Conservation (phyloP, 2,113 vertebrate genomes). For the Condylura cristata region DNA sequence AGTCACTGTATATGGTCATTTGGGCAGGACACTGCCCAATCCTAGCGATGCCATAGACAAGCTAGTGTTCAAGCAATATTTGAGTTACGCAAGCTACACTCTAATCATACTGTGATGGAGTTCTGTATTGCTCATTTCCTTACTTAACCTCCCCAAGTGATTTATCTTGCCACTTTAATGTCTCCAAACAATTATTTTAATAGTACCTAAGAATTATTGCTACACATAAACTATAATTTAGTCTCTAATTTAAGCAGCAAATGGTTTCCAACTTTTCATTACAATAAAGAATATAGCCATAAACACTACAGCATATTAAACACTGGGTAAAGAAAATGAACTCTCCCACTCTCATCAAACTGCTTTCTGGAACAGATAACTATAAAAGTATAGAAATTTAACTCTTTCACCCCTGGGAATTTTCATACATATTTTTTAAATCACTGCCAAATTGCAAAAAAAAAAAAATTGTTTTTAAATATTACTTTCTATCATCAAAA, state of each 20-base stretch:
- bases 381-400: background rate
- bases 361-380: background rate
- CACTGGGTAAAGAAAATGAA: background rate
- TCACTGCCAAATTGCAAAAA: background rate
- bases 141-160: background rate
- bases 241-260: background rate
- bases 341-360: background rate
- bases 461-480: background rate
- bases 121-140: background rate
- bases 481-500: conserved; percentile 1
- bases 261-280: background rate
- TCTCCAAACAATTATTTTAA: background rate
- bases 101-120: rapidly evolving
- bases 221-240: background rate
- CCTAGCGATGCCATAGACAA: background rate
- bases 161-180: background rate
- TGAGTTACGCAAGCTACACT: background rate
- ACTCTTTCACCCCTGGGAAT: background rate
- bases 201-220: background rate
- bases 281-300: background rate
- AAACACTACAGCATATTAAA: background rate
- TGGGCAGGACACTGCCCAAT: background rate
- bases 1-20: background rate
- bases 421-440: conserved; percentile 14
- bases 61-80: rapidly evolving